Conservation (phyloP, 2,888 invertebrate genomes). For the Caenorhabditis virilis region DNA sequence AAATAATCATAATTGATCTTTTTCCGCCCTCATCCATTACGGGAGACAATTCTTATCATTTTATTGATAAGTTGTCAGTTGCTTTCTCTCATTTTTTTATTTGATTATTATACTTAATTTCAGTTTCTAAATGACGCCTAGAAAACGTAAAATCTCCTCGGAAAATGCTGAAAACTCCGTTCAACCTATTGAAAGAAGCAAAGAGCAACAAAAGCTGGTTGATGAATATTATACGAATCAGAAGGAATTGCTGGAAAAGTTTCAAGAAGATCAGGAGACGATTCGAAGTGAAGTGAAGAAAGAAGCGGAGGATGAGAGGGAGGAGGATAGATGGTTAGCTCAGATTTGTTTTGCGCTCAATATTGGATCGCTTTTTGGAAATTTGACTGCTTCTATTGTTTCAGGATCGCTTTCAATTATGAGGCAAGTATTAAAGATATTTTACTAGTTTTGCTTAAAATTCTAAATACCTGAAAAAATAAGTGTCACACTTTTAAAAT, state of each 20-base stretch:
- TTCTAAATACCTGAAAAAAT: not conserved
- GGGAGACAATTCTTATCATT: not conserved
- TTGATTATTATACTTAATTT: too few relatives aligned
- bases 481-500: not conserved
- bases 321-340: constrained; percentile 29
- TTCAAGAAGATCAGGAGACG: constrained; percentile 28
- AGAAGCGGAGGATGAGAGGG: constrained; percentile 32
- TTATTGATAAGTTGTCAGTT: not conserved
- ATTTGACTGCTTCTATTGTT: constrained; percentile 34
- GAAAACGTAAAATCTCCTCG: too few relatives aligned
- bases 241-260: constrained; percentile 18
- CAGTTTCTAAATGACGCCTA: too few relatives aligned
- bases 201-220: constrained; percentile 15
- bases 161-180: too few relatives aligned
- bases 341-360: constrained; percentile 33
- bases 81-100: not conserved
- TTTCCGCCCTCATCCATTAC: not conserved
- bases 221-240: constrained; percentile 25
- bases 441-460: not conserved
- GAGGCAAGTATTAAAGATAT: constrained; percentile 17
- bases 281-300: constrained; percentile 2
- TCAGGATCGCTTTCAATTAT: constrained; percentile 45
- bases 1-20: constrained; percentile 7
- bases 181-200: too few relatives aligned
- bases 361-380: constrained; percentile 35